Evolutionary conservation across 1,140 invertebrate species (phyloP), one percentile per base, ranked within the genome.

Genomic region (Lerema accius): DNA sequence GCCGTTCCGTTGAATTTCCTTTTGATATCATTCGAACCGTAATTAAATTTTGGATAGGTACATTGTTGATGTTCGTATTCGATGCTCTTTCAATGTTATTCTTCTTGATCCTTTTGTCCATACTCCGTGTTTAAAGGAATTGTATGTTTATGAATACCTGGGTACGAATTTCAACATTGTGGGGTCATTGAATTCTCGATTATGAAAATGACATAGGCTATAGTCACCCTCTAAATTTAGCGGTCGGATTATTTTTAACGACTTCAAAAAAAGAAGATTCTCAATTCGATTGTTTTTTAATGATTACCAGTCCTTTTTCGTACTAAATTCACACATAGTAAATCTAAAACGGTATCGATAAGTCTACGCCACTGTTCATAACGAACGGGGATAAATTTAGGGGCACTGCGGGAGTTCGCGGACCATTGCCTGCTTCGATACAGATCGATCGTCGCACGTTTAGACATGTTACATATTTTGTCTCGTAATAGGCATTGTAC

Each of bases 341-440:
- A 32, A 32, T 32, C 28, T 32, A 32, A 4, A 32, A 32, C 28
- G 3, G 28, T 32, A 53, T 40, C 50, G n/a, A 19, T 40, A 23
- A 40, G 50, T 53, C 50, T 40, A 37, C 35, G 50, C 23, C 35
- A 37, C 23, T 48, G 32, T 37, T 55, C 17, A 42, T 55, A 55
- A 28, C 37, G 37, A 53, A 35, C 11, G 50, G 10, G 15, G 26
- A 40, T 48, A 48, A 26, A 55, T 55, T 43, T 42, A 55, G 13
- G 19, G 15, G 11, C 51, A 11, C 37, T 11, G 11, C 17, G 39
- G 51, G 51, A 40, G 10, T 55, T 55, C 40, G 51, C 51, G 39
- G 51, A 3, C 19, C 39, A 55, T 55, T 55, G 51, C 15, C 51
- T 19, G 13, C 23, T 17, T 5, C 7, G 42, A 9, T 17, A 14